These are phyloP conservation scores for Eucriotettix oculatus DNA, from an alignment of 2,888 invertebrate species.

Conservation along the genomic window DNA sequence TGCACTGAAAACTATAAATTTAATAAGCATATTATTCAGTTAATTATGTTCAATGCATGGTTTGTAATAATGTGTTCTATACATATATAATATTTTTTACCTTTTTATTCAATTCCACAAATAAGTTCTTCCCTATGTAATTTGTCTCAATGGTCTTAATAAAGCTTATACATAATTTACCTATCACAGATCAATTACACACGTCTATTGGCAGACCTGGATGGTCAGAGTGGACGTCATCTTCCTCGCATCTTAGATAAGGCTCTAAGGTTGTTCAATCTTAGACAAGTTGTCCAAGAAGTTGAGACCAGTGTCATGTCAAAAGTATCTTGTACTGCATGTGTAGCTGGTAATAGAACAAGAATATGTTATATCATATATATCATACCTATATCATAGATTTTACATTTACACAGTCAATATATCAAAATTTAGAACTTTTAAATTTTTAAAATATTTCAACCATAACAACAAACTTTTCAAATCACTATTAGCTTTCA, in stretches of 20 bases:
- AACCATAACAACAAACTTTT: too few relatives aligned
- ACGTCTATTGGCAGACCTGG: constrained; percentile 16
- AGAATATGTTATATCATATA: too few relatives aligned
- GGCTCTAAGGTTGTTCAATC: constrained; percentile 62
- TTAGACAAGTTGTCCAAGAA: constrained; percentile 71
- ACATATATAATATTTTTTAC: too few relatives aligned
- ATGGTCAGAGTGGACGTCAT: constrained; percentile 24
- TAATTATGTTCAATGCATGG: background rate
- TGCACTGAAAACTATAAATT: background rate
- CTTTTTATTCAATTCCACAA: too few relatives aligned
- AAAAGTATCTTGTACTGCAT: constrained; percentile 79
- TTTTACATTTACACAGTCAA: too few relatives aligned
- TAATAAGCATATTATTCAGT: background rate
- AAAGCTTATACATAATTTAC: too few relatives aligned
- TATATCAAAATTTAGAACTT: too few relatives aligned
- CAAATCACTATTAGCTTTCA: too few relatives aligned
- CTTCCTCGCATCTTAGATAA: constrained; percentile 68
- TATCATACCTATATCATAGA: too few relatives aligned
- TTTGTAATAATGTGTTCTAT: background rate
- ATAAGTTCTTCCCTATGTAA: too few relatives aligned
- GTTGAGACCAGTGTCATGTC: constrained; percentile 86
- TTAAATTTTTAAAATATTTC: too few relatives aligned
- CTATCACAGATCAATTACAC: constrained; percentile 20
- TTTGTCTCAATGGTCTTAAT: too few relatives aligned
- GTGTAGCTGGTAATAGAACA: constrained; percentile 44